Evolutionary conservation across 2,113 vertebrate genomes (phyloP).

Genomic region (Hydrochoerus hydrochaeris): DNA sequence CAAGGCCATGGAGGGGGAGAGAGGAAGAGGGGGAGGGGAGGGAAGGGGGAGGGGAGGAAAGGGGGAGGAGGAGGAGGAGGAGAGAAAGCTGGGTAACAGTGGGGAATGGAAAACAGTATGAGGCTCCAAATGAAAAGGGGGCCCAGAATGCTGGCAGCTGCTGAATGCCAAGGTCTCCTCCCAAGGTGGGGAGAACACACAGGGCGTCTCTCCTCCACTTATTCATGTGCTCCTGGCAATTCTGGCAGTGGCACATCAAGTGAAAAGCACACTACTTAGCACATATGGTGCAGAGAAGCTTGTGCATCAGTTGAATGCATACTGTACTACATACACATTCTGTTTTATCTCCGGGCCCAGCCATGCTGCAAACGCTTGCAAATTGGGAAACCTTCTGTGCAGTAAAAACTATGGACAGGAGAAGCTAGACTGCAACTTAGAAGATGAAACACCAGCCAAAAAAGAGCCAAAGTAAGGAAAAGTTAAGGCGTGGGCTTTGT

Average conservation of each 20-base stretch:
- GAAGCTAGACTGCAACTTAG: constrained; percentile 87
- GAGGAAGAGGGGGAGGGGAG: not conserved
- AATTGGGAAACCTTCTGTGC: constrained; percentile 89
- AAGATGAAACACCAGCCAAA: constrained; percentile 85
- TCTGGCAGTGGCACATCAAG: constrained; percentile 85
- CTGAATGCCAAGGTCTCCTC: constrained; percentile 37
- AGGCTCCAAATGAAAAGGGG: not conserved
- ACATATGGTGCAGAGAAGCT: constrained; percentile 88
- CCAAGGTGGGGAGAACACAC: constrained; percentile 68
- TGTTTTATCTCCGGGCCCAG: constrained; percentile 89
- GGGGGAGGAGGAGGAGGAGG: not conserved
- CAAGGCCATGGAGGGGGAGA: not conserved
- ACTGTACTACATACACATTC: constrained; percentile 89
- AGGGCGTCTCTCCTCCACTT: constrained; percentile 81
- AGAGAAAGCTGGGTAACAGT: not conserved
- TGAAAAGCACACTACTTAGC: constrained; percentile 87
- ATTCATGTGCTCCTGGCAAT: constrained; percentile 87
- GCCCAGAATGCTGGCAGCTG: not conserved
- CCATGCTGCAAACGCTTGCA: constrained; percentile 89
- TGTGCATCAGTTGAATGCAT: constrained; percentile 86
- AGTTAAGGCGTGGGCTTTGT: constrained; percentile 59
- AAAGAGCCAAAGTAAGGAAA: constrained; percentile 72
- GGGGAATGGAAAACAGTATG: not conserved
- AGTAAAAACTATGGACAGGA: constrained; percentile 86
- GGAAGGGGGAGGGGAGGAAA: too few relatives aligned